Percentiles rank a stretch among this genome's conserved stretches.
These are phyloP conservation scores for Papilio aristodemus DNA, from an alignment of 1,140 invertebrate genomes.

Conservation along the genomic window DNA sequence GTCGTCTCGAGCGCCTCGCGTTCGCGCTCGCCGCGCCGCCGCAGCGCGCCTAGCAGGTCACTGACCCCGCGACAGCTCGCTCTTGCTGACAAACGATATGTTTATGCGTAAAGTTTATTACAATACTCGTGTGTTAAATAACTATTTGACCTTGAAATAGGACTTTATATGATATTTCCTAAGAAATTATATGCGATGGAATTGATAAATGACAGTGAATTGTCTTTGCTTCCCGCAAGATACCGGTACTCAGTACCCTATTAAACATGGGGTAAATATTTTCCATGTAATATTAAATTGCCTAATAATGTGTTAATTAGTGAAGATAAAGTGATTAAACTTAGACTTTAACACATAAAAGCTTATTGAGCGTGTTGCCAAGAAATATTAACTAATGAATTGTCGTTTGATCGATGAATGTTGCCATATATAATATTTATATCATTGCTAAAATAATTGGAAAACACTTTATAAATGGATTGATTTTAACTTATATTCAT, in stretches of 20 bases:
- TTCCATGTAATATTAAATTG: neutral
- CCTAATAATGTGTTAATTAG: neutral
- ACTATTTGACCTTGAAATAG: too few species aligned
- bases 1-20: slow-evolving; percentile 52
- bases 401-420: neutral
- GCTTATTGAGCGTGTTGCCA: neutral
- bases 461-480: neutral
- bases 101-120: too few species aligned
- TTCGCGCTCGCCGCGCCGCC: slow-evolving; percentile 48
- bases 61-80: slow-evolving; percentile 13
- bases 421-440: slow-evolving; percentile 9
- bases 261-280: neutral
- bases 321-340: neutral
- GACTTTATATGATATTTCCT: neutral
- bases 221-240: neutral
- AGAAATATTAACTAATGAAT: neutral
- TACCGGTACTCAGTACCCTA: slow-evolving; percentile 4
- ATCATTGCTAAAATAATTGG: neutral
- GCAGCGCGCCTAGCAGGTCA: slow-evolving; percentile 26
- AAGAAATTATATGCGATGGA: neutral
- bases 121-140: too few species aligned
- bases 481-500: neutral
- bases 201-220: slow-evolving; percentile 10
- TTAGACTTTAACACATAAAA: neutral
- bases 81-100: too few species aligned